Evolutionary conservation across 2,888 invertebrate genomes (phyloP).

Genomic region (Drosophila mimica): DNA sequence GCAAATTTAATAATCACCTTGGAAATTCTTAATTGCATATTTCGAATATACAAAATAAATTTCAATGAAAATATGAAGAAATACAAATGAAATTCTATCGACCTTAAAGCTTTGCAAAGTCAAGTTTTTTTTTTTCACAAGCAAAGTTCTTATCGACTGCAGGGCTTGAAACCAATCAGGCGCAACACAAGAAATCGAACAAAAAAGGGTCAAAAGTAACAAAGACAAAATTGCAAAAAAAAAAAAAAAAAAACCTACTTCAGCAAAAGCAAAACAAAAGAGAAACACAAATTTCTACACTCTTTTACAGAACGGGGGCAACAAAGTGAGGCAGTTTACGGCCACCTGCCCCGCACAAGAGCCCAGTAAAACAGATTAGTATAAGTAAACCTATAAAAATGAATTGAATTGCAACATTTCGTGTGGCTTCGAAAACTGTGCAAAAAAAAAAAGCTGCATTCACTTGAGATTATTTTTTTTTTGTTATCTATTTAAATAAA

Average conservation of each 20-base stretch:
- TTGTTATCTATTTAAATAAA: not conserved
- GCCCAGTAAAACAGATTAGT: constrained; percentile 3
- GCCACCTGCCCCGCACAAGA: constrained; percentile 15
- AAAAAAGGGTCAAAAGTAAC: constrained; percentile 45
- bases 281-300: constrained; percentile 35
- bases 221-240: constrained; percentile 28
- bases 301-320: not conserved
- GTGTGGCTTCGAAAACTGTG: not conserved
- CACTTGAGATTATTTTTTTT: not conserved
- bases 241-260: constrained; percentile 12
- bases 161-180: constrained; percentile 52
- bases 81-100: not conserved
- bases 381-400: constrained; percentile 3
- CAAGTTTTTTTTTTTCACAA: not conserved
- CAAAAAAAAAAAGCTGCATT: not conserved
- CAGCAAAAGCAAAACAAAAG: constrained; percentile 17
- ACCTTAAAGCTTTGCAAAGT: not conserved
- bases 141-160: constrained; percentile 29
- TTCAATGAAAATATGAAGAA: not conserved
- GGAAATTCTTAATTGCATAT: not conserved
- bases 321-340: constrained; percentile 10
- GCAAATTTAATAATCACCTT: not conserved
- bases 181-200: constrained; percentile 42
- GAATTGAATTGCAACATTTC: constrained; percentile 5
- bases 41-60: not conserved